Base-by-base conservation (phyloP, 1,140 invertebrate genomes). In the Belonocnema kinseyi region DNA sequence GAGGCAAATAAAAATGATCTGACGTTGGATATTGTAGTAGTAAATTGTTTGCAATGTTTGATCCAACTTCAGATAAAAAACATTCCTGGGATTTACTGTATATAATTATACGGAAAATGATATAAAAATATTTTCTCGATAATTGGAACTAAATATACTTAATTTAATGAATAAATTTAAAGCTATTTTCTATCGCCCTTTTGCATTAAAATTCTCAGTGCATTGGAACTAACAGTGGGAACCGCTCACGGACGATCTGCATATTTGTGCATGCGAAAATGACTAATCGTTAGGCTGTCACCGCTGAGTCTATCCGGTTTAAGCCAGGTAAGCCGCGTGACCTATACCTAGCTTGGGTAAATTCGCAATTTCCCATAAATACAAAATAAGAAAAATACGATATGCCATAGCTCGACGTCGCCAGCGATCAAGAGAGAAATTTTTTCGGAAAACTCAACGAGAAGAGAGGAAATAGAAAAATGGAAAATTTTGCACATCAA, bases 251-350 rank as follows among this genome's bases (percentile, higher is more conserved):
- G 61, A 66, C 61, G 14, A 17, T 56, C 8, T 66, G 61, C 61
- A 66, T 66, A 66, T 66, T 66, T 66, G 33, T 66, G 61, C 61
- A 66, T 66, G 61, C 21, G 61, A 33, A 66, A 66, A 66, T 66
- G 26, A 66, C 33, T 66, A 66, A 66, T n/a, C 26, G 61, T 66
- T 40, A 66, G 61, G 13, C 26, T 66, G 26, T 26, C 40, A 26
- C 58, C 58, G 16, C 58, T 66, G 26, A 7, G n/a, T 13, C 58
- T n/a, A 66, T 16, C 61, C 12, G 4, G 3, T 40, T 66, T 66
- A 46, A 66, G 46, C 14, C 26, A 7, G 0, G 8, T 14, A 19
- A 21, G 16, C 17, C n/a, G 54, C 21, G 7, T 19, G 17, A 5
- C 21, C 17, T 56, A 19, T 46, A 46, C 40, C 40, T 2, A 46